Base-by-base conservation (phyloP, 2,113 vertebrate genomes). In the Cynocephalus volans region DNA sequence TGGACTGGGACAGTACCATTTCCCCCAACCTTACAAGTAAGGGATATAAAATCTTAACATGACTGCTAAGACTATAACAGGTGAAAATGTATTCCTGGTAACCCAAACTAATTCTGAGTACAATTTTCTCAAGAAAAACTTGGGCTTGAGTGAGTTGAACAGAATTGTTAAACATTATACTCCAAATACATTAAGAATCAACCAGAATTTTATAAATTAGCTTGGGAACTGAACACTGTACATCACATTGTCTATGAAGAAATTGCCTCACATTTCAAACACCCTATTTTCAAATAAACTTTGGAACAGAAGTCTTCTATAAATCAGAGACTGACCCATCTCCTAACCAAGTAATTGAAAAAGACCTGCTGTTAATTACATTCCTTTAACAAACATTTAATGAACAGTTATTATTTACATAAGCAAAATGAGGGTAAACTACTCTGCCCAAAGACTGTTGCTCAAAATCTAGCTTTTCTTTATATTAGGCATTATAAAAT, bases 61-160 rank as follows among this genome's bases (percentile, higher is more conserved):
- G 77, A 89, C 28, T 85, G 18, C 67, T n/a, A 89, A 89, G 18
- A 21, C n/a, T 69, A 1, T 54, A 95, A 87, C 11, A 69, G 52
- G 18, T 92, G 26, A 90, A 90, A 83, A 48, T 48, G 54, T 84
- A 93, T 62, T 81, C 54, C 77, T 58, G 41, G 50, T 81, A 88
- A 96, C 31, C 62, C 26, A 90, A 84, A 69, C 7, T 88, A 50
- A 60, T 54, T 73, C 62, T 83, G 45, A 62, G 94, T 58, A 95
- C 31, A 86, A n/a, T 60, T 96, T 76, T 81, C 65, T 76, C 36
- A 91, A 72, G 62, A 75, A 94, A 85, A 82, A 41, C 9, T 88
- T 56, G 60, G 62, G 56, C 33, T 90, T 4, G 4, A 79, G 69
- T 23, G 81, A 48, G 28, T 6, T 79, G 24, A 79, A 65, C 24